Evolutionary conservation across 2,888 invertebrate species (phyloP).

Genomic region (Bhutanitis thaidina): DNA sequence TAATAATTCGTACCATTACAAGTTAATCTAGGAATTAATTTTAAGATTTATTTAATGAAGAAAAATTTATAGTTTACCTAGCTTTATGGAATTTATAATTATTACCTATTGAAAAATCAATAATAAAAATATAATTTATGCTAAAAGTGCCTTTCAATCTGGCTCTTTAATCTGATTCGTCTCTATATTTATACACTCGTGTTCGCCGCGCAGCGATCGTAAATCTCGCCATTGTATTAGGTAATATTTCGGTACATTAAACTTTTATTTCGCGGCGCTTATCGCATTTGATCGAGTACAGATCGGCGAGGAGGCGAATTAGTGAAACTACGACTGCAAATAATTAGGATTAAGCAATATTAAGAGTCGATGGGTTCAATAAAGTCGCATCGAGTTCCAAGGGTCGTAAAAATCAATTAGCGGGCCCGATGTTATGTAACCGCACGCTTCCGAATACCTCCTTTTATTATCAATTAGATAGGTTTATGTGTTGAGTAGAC

Average conservation of each 20-base stretch:
- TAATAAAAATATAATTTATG: background rate
- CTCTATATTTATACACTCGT: background rate
- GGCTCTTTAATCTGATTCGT: background rate
- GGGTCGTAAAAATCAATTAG: constrained; percentile 75
- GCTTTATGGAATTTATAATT: too few relatives aligned
- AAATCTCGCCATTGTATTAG: background rate
- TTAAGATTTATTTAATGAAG: background rate
- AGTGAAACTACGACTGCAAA: constrained; percentile 26
- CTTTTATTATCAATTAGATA: constrained; percentile 79
- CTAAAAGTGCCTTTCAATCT: background rate
- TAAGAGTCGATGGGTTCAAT: constrained; percentile 60
- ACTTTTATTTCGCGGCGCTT: constrained; percentile 23
- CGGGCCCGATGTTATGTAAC: constrained; percentile 59
- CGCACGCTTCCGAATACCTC: constrained; percentile 67
- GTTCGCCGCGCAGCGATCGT: background rate
- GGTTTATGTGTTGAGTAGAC: constrained; percentile 75
- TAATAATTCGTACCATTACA: constrained; percentile 22
- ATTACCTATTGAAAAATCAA: too few relatives aligned
- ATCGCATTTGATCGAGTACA: constrained; percentile 22
- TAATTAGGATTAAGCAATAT: constrained; percentile 66
- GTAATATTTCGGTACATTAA: background rate
- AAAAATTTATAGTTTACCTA: background rate
- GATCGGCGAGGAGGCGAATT: background rate
- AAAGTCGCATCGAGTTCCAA: constrained; percentile 63
- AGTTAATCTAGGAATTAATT: background rate